Evolutionary conservation across 1,140 invertebrate species (phyloP).

Genomic region (Archivesica marissinica): DNA sequence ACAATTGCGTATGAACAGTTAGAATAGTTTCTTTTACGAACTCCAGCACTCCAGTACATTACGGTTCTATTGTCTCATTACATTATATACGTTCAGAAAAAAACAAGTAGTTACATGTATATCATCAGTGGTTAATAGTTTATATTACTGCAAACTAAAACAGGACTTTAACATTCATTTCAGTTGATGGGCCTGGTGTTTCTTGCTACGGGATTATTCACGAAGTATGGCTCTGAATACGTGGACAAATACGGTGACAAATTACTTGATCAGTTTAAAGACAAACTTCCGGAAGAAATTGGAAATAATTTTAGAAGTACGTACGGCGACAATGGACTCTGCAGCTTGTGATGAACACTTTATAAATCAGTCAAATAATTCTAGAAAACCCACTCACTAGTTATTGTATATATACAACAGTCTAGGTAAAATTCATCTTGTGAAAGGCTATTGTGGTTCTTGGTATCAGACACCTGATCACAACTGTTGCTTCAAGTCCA

Average conservation of each 20-base stretch:
- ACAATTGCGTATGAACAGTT: background rate
- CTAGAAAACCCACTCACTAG: no score
- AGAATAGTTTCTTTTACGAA: background rate
- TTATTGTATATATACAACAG: no score
- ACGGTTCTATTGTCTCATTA: background rate
- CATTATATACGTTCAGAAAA: background rate
- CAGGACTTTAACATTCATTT: no score
- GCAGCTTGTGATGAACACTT: no score
- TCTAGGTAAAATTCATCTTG: no score
- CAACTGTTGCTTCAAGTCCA: no score
- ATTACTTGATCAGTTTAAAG: background rate
- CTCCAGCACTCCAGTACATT: background rate
- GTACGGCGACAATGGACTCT: background rate
- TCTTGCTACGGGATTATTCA: slow-evolving; percentile 6
- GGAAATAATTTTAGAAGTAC: slow-evolving; percentile 9
- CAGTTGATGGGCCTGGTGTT: slow-evolving; percentile 41
- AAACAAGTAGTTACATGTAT: background rate
- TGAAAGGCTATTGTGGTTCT: no score
- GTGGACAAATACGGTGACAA: background rate
- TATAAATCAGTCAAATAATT: no score
- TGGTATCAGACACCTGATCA: no score
- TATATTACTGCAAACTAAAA: background rate
- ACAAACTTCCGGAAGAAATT: slow-evolving; percentile 10
- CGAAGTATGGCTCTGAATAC: slow-evolving; percentile 18
- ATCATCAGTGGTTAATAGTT: background rate